Evolutionary conservation across 2,888 invertebrate species (phyloP).

Genomic region (Drosophila longiperda): DNA sequence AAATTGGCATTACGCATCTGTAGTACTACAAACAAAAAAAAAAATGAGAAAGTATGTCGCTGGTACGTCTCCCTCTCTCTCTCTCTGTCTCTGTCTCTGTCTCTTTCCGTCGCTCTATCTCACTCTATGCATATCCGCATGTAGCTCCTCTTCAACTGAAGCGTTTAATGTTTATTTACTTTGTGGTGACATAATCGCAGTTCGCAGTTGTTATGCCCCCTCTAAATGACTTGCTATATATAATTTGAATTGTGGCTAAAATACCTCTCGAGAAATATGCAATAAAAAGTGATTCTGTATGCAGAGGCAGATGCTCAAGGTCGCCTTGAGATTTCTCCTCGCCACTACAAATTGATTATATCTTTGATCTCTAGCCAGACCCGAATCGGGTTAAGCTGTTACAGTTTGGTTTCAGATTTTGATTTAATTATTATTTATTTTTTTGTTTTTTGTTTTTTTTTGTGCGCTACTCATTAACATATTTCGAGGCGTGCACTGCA

Average conservation of each 20-base stretch:
- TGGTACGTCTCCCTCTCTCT: conserved; percentile 4
- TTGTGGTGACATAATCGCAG: conserved; percentile 64
- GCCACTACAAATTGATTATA: conserved; percentile 47
- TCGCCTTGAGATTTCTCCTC: conserved; percentile 64
- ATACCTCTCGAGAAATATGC: conserved; percentile 8
- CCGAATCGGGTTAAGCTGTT: conserved; percentile 61
- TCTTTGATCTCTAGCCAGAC: conserved; percentile 32
- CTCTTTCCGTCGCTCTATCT: conserved; percentile 1
- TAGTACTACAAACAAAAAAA: conserved; percentile 25
- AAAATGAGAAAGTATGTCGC: conserved; percentile 57
- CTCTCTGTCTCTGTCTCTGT: background rate
- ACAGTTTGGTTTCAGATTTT: conserved; percentile 54
- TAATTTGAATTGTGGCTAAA: conserved; percentile 21
- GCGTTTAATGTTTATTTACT: conserved; percentile 72
- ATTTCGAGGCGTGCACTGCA: conserved; percentile 75
- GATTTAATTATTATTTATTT: conserved; percentile 31
- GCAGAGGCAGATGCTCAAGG: conserved; percentile 54
- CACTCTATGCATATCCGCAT: conserved; percentile 51
- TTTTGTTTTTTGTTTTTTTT: conserved; percentile 31
- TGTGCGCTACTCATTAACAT: conserved; percentile 66
- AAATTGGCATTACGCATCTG: conserved; percentile 53
- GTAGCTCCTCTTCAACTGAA: conserved; percentile 60
- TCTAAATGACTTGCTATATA: conserved; percentile 61
- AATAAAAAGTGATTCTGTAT: conserved; percentile 22
- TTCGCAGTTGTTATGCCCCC: conserved; percentile 45